Evolutionary conservation across 2,888 invertebrate genomes (phyloP).

Genomic region (Caenorhabditis sp.): DNA sequence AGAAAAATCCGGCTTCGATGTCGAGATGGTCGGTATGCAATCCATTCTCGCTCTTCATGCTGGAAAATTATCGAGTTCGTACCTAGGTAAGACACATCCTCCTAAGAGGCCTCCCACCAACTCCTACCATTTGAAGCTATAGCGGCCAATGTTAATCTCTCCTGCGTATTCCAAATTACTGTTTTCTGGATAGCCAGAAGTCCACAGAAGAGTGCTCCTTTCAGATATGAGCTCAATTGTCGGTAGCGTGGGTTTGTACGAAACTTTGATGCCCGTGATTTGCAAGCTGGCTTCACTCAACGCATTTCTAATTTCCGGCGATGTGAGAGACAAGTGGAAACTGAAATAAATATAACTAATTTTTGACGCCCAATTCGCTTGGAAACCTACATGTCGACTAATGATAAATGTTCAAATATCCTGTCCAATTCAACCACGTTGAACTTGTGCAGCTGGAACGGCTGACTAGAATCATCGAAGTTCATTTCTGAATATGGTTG

Average conservation of each 20-base stretch:
- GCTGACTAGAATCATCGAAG: not conserved
- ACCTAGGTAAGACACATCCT: too few relatives aligned
- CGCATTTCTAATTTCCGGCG: not conserved
- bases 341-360: constrained; percentile 5
- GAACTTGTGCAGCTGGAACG: not conserved
- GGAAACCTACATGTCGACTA: not conserved
- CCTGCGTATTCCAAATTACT: not conserved
- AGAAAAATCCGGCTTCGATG: constrained; percentile 11
- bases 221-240: not conserved
- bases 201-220: not conserved
- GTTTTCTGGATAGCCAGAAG: not conserved
- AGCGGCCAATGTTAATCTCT: constrained; percentile 4
- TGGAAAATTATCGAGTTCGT: not conserved
- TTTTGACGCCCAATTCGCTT: not conserved
- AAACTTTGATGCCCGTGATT: not conserved
- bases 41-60: constrained; percentile 13
- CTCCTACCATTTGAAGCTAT: constrained; percentile 4
- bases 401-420: not conserved
- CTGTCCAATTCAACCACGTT: not conserved
- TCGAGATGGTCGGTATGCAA: constrained; percentile 20
- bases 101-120: too few relatives aligned
- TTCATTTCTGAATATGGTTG: constrained; percentile 12
- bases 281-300: not conserved
- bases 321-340: not conserved
- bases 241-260: not conserved